Percentiles rank a stretch among this genome's conserved stretches.
phyloP scores from a whole-genome alignment of 2,113 vertebrate species.

The Ceratotherium simum region DNA sequence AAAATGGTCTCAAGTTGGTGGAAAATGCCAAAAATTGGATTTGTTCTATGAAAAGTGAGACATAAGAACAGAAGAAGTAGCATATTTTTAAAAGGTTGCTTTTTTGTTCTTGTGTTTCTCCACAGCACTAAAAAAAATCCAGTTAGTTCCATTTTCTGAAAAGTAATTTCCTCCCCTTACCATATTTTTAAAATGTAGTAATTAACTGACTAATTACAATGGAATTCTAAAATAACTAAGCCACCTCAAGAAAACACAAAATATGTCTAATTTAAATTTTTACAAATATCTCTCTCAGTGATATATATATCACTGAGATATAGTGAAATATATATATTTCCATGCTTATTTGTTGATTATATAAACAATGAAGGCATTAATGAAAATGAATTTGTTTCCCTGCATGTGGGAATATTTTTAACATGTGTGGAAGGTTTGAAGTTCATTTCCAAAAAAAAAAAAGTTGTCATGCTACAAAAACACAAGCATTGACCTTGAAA shows the following conservation, averaged over 20 bases:
- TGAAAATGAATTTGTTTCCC: slow-evolving; percentile 60
- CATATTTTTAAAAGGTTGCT: neutral
- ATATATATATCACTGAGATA: neutral
- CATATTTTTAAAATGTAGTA: neutral
- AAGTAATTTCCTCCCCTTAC: neutral
- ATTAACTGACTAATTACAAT: slow-evolving; percentile 1
- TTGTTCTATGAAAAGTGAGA: neutral
- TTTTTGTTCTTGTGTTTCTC: slow-evolving; percentile 2
- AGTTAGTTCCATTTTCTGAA: slow-evolving; percentile 29
- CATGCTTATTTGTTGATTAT: slow-evolving; percentile 65
- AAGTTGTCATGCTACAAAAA: slow-evolving; percentile 81
- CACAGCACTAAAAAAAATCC: neutral
- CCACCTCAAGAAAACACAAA: slow-evolving; percentile 32
- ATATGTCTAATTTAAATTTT: neutral
- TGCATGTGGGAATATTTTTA: slow-evolving; percentile 46
- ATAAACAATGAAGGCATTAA: slow-evolving; percentile 63
- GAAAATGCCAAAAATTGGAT: neutral
- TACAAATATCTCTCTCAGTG: neutral
- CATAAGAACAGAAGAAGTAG: neutral
- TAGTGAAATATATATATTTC: slow-evolving; percentile 64
- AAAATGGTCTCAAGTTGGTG: neutral
- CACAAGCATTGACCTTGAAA: slow-evolving; percentile 77
- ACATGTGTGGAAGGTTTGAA: slow-evolving; percentile 73
- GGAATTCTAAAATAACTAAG: neutral
- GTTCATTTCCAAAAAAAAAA: slow-evolving; percentile 75